These are phyloP conservation scores for Cosmorhoe ocellata DNA, from an alignment of 2,888 invertebrate genomes.

Conservation along the genomic window DNA sequence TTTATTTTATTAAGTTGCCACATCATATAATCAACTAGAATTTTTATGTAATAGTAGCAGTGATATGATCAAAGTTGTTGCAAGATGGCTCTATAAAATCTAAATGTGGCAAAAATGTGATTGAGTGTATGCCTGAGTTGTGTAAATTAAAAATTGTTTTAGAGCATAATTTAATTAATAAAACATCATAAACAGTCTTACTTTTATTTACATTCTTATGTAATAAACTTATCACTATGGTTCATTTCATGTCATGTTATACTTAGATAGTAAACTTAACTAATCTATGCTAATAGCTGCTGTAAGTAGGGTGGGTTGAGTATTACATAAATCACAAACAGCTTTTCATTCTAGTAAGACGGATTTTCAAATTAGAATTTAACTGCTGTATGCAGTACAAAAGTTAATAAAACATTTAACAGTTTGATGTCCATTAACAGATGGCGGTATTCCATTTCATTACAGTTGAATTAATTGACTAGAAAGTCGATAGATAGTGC, in stretches of 20 bases:
- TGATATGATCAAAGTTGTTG: constrained; percentile 26
- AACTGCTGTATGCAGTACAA: constrained; percentile 32
- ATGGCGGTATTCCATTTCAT: constrained; percentile 21
- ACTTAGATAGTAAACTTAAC: constrained; percentile 39
- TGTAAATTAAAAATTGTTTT: constrained; percentile 57
- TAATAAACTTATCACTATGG: constrained; percentile 54
- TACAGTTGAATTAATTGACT: constrained; percentile 40
- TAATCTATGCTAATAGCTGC: constrained; percentile 50
- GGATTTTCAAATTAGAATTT: constrained; percentile 25
- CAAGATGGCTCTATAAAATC: constrained; percentile 8
- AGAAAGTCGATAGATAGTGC: constrained; percentile 43
- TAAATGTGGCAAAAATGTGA: constrained; percentile 32
- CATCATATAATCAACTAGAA: constrained; percentile 13
- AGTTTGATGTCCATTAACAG: constrained; percentile 24
- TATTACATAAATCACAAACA: constrained; percentile 63
- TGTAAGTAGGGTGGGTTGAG: constrained; percentile 68
- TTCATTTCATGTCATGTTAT: constrained; percentile 40
- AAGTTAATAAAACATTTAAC: constrained; percentile 20
- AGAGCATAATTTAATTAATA: constrained; percentile 61
- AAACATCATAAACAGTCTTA: constrained; percentile 63
- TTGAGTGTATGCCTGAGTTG: constrained; percentile 31
- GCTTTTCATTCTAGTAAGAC: constrained; percentile 46
- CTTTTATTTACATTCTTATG: constrained; percentile 72
- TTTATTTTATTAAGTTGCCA: constrained; percentile 41
- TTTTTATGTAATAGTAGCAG: neutral